Evolutionary conservation across 2,797 vertebrate species (phyloP).

Genomic region (Tamandua tetradactyla): DNA sequence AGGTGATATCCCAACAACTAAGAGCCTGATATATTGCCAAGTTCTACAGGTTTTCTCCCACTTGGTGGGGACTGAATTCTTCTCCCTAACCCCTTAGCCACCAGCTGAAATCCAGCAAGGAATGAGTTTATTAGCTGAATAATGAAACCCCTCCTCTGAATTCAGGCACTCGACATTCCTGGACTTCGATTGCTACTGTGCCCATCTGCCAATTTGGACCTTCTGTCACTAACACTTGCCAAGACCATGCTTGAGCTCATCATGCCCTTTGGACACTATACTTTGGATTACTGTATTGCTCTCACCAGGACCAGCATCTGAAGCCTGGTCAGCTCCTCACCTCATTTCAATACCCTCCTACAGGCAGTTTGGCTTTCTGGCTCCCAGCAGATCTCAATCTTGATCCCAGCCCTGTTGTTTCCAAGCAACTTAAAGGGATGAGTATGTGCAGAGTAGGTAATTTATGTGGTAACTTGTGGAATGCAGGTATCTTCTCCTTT

Average conservation of each 20-base stretch:
- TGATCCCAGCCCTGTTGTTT: neutral
- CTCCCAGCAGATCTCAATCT: neutral
- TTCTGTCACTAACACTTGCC: neutral
- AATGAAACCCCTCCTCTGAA: neutral
- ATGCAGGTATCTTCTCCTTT: neutral
- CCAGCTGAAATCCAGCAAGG: neutral
- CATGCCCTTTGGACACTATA: neutral
- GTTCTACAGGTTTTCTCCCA: neutral
- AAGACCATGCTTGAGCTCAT: neutral
- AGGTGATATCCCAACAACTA: neutral
- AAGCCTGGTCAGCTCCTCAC: neutral
- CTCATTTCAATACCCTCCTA: neutral
- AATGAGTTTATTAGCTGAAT: neutral
- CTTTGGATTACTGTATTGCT: no score
- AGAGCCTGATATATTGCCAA: neutral
- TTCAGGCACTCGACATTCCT: neutral
- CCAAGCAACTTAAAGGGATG: neutral
- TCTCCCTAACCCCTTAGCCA: neutral
- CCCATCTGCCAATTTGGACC: neutral
- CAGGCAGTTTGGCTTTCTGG: neutral
- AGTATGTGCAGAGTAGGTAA: neutral
- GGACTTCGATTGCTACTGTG: neutral
- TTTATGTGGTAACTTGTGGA: neutral
- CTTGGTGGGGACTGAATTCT: neutral
- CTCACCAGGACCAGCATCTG: neutral